Percentiles rank a stretch among this genome's conserved stretches.
These are phyloP conservation scores for Arrhamphus sclerolepis DNA, from an alignment of 2,797 vertebrate species.

Conservation along the genomic window DNA sequence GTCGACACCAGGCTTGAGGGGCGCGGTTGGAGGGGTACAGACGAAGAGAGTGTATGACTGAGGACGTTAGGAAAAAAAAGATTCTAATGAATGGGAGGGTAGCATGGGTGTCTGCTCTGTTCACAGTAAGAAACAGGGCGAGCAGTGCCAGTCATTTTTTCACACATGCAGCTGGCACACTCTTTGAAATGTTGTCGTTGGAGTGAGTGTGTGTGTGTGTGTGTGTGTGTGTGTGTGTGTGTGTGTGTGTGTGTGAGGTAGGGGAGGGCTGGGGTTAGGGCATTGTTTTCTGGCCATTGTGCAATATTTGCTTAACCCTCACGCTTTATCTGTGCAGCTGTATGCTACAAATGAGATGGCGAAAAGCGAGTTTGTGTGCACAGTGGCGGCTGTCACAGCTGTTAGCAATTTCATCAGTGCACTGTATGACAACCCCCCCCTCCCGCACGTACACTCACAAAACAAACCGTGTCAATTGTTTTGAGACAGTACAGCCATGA, in stretches of 20 bases:
- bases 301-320: slow-evolving; percentile 81
- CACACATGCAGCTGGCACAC: slow-evolving; percentile 48
- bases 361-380: slow-evolving; percentile 27
- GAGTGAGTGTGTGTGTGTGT: slow-evolving; percentile 23
- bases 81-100: slow-evolving; percentile 82
- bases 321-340: slow-evolving; percentile 82
- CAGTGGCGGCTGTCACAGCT: slow-evolving; percentile 71
- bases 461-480: slow-evolving; percentile 40
- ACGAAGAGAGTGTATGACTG: slow-evolving; percentile 50
- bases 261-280: slow-evolving; percentile 41
- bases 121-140: slow-evolving; percentile 77
- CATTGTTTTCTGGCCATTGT: slow-evolving; percentile 79
- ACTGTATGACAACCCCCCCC: slow-evolving; percentile 41
- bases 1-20: slow-evolving; percentile 59
- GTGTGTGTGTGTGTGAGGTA: slow-evolving; percentile 33
- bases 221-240: slow-evolving; percentile 28
- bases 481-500: slow-evolving; percentile 26
- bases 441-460: slow-evolving; percentile 20
- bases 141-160: slow-evolving; percentile 59
- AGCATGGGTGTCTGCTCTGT: slow-evolving; percentile 65
- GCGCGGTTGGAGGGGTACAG: slow-evolving; percentile 48
- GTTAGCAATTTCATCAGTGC: slow-evolving; percentile 76
- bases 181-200: slow-evolving; percentile 35
- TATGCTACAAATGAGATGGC: slow-evolving; percentile 69
- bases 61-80: slow-evolving; percentile 78